These are phyloP conservation scores for Cygnus atratus DNA, from an alignment of 2,113 vertebrate genomes.

Conservation along the genomic window DNA sequence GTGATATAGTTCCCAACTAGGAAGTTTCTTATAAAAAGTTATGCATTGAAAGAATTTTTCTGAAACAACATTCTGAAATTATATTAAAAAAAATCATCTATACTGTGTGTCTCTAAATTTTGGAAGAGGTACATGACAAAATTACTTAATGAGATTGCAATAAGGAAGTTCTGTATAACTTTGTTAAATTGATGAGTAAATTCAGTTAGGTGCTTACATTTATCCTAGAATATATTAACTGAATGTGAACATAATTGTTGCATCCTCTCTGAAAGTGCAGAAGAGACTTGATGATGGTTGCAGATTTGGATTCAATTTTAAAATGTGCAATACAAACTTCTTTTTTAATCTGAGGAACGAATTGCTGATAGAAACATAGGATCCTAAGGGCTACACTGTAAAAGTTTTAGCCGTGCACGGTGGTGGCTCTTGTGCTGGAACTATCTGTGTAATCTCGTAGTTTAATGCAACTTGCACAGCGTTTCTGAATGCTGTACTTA, in stretches of 20 bases:
- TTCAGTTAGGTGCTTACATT: background rate
- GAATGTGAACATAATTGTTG: background rate
- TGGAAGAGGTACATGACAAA: background rate
- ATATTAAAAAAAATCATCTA: background rate
- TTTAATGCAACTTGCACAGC: background rate
- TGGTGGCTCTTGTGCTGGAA: background rate
- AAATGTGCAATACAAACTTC: background rate
- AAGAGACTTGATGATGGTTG: background rate
- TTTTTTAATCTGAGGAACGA: background rate
- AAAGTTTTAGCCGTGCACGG: rapidly evolving
- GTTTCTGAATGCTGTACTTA: background rate
- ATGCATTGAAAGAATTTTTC: background rate
- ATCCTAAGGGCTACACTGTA: background rate
- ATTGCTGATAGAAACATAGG: background rate
- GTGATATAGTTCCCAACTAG: background rate
- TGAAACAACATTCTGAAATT: background rate
- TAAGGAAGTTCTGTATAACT: background rate
- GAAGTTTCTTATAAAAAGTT: background rate
- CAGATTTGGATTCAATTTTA: background rate
- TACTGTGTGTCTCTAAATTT: background rate
- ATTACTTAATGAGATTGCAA: background rate
- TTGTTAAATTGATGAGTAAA: background rate
- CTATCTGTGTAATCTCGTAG: background rate
- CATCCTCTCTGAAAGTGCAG: background rate
- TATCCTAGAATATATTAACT: background rate